Base-by-base conservation (phyloP, 2,888 invertebrate genomes). In the Lasioglossum malachurum region DNA sequence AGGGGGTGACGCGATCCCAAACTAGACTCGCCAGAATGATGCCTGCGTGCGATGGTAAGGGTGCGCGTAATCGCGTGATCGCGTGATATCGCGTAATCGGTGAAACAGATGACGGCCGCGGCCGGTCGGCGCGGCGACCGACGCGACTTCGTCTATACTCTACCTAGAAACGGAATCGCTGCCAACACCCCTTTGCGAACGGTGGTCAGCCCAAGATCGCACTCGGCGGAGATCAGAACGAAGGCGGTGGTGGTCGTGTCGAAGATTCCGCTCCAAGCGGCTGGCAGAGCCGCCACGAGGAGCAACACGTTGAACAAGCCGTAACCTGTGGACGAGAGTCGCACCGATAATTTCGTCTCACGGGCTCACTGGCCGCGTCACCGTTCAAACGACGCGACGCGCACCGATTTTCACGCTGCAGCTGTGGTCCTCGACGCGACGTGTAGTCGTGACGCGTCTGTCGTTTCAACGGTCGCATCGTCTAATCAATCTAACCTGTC, bases 1-100 rank as follows among this genome's bases (percentile, higher is more conserved):
- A 97, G 0, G 98, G 91, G 0, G 97, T 97, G 23, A 98, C 94
- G 93, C 97, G 97, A 0, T 98, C 98, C 98, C 98, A 98, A 4
- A 97, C 87, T 93, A 97, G 96, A 0, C 97, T 97, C 64, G 97
- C 97, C 0, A 96, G 96, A 89, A 97, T 97, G 97, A 98, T 98
- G 38, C 97, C 98, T 97, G 93, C 0, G 67, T 35, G 19, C 31
- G 67, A 67, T 67, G 67, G 64, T 64, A 64, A 64, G 64, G 31
- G 31, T 64, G 31, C 67, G 67, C 67, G 35, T 75, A 19, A 31
- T 71, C 71, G 71, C 41, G 71, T 41, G 41, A 71, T 71, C 71
- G 71, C 41, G 71, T 41, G 41, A 71, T 44, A 44, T 38, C 71
- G 71, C 35, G 67, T 64, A 69, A 38, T 69, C 38, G 69, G 31